Base-by-base conservation (phyloP, 2,888 invertebrate genomes). In the Ectemnius lituratus region DNA sequence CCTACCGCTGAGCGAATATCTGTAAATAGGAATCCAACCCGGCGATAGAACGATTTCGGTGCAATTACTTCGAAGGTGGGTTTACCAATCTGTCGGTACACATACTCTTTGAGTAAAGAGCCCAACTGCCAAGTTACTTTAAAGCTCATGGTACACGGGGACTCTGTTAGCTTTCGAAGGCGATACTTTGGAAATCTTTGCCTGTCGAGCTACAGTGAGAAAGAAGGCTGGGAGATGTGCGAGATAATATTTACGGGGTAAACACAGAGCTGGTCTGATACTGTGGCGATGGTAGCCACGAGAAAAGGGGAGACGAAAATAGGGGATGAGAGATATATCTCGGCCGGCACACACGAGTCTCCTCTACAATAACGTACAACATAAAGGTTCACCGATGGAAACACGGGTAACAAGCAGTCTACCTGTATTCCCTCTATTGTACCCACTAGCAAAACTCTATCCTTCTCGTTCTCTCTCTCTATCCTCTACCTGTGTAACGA, bases 361-460 rank as follows among this genome's bases (percentile, higher is more conserved):
- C 27, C 14, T 27, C 5, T 20, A 58, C 58, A 58, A 58, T 58
- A 58, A 58, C 13, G 58, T 20, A 18, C 20, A 58, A 58, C 58
- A 20, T 58, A 58, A 58, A 58, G 58, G 14, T 20, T 6, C 58
- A 20, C 20, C 20, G 13, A 20, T 58, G 58, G 18, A 58, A 58
- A 58, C 58, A 58, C 27, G 58, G 58, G 5, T 58, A 58, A 58
- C 58, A 58, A 58, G 58, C 58, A 58, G 58, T 27, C 27, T 16
- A 16, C 4, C 14, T 52, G 18, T 52, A 14, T 27, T 56, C 8
- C 64, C 16, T 14, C 5, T 0, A 52, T 13, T n/a, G 16, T 23
- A 8, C 64, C 60, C 59, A 49, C 45, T 11, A 37, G 37, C 37
- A 11, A 45, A 57, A 49, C 23, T 20, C n/a, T 37, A 67, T 56